A percentile compares a stretch with the other conserved stretches of the same genome.
Evolutionary conservation across 2,888 invertebrate species (phyloP).

Genomic region (Hypomecis punctinalis): DNA sequence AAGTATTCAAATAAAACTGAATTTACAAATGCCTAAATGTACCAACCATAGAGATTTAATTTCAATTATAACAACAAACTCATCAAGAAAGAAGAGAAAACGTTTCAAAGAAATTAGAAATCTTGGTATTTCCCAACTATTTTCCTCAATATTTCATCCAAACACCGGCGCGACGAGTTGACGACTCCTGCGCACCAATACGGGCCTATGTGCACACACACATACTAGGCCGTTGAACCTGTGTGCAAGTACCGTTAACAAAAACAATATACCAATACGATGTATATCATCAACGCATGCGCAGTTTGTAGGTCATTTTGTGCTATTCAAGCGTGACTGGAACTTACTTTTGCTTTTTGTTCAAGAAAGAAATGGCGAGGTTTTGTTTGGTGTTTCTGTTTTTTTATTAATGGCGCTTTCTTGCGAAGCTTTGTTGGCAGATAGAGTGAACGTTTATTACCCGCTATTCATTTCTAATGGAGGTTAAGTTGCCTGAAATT

Average conservation of each 20-base stretch:
- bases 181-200: constrained; percentile 59
- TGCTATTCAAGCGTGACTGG: constrained; percentile 28
- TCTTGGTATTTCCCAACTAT: constrained; percentile 19
- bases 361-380: constrained; percentile 34
- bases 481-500: constrained; percentile 12
- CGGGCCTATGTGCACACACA: constrained; percentile 48
- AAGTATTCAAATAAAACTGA: too few relatives aligned
- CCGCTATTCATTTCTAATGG: constrained; percentile 10
- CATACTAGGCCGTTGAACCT: constrained; percentile 51
- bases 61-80: background rate
- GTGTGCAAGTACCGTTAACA: constrained; percentile 79
- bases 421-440: constrained; percentile 10
- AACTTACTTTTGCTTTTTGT: constrained; percentile 36
- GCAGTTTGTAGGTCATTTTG: constrained; percentile 57
- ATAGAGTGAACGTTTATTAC: constrained; percentile 18
- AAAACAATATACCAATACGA: constrained; percentile 36
- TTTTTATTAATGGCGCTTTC: constrained; percentile 19
- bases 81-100: constrained; percentile 4
- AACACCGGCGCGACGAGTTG: constrained; percentile 48
- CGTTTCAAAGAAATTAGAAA: background rate
- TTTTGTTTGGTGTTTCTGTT: constrained; percentile 21
- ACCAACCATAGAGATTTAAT: background rate
- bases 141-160: constrained; percentile 30
- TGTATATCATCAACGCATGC: constrained; percentile 19
- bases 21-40: too few relatives aligned